Evolutionary conservation across 2,113 vertebrate genomes (phyloP).

Genomic region (Cyanoramphus novaezelandiae): DNA sequence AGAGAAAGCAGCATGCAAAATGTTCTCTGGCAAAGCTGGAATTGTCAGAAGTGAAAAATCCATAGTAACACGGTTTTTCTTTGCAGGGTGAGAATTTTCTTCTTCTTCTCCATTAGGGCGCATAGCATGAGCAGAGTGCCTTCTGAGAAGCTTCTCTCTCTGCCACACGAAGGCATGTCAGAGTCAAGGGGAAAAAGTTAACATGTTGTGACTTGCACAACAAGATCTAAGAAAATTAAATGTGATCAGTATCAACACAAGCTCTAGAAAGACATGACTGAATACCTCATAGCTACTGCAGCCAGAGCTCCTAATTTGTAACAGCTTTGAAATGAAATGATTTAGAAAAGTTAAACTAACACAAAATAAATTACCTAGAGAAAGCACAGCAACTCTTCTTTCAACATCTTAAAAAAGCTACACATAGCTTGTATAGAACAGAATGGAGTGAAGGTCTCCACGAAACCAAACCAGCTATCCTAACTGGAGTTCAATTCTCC

Average conservation of each 20-base stretch:
- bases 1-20: constrained; percentile 67
- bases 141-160: constrained; percentile 83
- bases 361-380: neutral
- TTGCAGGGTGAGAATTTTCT: constrained; percentile 73
- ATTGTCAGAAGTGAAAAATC: constrained; percentile 89
- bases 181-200: constrained; percentile 74
- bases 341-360: neutral
- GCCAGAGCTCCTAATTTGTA: neutral
- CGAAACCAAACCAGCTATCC: neutral
- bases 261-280: neutral
- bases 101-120: constrained; percentile 74
- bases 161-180: constrained; percentile 74
- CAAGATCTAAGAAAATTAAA: constrained; percentile 16
- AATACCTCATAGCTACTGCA: neutral
- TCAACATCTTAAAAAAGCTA: neutral
- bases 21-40: constrained; percentile 77
- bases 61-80: constrained; percentile 86
- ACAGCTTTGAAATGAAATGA: neutral
- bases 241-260: neutral
- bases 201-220: constrained; percentile 31
- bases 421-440: neutral
- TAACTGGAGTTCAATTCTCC: neutral
- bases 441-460: neutral
- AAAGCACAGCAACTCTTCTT: neutral
- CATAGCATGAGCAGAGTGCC: constrained; percentile 84